Evolutionary conservation across 2,113 vertebrate species (phyloP).

Genomic region (Lagopus leucura): DNA sequence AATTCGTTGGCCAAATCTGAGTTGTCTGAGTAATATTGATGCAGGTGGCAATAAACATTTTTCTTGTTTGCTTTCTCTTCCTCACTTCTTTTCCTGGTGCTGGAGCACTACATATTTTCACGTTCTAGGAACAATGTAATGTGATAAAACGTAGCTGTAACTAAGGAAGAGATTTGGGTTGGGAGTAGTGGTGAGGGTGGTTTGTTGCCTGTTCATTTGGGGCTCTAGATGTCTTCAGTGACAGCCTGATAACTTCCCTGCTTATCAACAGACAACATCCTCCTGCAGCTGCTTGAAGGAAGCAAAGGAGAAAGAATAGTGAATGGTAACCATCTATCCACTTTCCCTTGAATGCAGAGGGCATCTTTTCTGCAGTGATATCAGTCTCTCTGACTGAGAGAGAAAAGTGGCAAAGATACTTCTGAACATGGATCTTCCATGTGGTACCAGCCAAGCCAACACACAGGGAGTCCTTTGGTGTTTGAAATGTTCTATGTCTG

Average conservation of each 20-base stretch:
- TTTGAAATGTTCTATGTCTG: constrained; percentile 4
- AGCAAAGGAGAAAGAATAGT: constrained; percentile 39
- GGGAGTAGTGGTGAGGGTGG: neutral
- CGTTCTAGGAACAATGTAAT: neutral
- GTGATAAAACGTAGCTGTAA: neutral
- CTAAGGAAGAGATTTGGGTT: neutral
- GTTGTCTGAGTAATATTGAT: neutral
- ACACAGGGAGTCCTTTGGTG: neutral
- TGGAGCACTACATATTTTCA: neutral
- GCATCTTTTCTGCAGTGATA: constrained; percentile 3
- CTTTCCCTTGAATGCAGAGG: constrained; percentile 9
- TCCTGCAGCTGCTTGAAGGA: constrained; percentile 58
- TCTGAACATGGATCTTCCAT: constrained; percentile 9
- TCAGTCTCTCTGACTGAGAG: constrained; percentile 16
- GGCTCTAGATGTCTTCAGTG: neutral
- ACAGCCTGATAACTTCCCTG: neutral
- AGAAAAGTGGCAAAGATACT: constrained; percentile 45
- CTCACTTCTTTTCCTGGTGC: neutral
- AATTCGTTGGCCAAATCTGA: neutral
- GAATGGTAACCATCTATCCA: constrained; percentile 21
- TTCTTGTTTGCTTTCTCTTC: neutral
- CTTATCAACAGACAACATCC: constrained; percentile 17
- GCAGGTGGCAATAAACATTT: neutral
- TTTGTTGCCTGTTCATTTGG: neutral
- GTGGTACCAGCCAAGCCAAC: constrained; percentile 30